These are phyloP conservation scores for Platalea minor DNA, from an alignment of 2,797 vertebrate genomes.

Conservation along the genomic window DNA sequence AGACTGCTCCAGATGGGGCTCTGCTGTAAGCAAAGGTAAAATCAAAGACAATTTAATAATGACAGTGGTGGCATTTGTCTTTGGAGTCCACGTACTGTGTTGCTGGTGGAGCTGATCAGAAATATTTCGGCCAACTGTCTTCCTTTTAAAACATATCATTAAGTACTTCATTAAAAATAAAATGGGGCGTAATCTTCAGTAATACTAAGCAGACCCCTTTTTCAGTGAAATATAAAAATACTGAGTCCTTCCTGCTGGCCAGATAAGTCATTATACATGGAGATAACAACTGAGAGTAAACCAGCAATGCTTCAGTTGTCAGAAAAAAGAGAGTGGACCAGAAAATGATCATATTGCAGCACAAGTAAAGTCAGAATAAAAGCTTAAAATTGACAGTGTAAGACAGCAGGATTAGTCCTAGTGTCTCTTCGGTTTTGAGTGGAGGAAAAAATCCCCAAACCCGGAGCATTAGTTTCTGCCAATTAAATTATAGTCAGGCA, in stretches of 20 bases:
- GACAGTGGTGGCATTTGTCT: neutral
- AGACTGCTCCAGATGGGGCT: neutral
- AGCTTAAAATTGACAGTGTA: neutral
- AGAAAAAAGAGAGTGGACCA: neutral
- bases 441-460: neutral
- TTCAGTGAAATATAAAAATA: neutral
- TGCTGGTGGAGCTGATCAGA: neutral
- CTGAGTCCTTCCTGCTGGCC: neutral
- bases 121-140: neutral
- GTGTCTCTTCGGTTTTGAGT: neutral
- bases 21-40: neutral
- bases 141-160: neutral
- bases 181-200: neutral
- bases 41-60: neutral
- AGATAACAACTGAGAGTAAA: neutral
- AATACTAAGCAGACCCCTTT: neutral
- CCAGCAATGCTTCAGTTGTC: neutral
- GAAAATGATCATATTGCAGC: neutral
- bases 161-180: neutral
- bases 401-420: neutral
- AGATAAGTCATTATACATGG: neutral
- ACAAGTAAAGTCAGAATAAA: neutral
- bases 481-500: conserved; percentile 65
- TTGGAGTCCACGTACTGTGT: neutral
- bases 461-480: conserved; percentile 57